phyloP scores from a whole-genome alignment of 2,888 invertebrate genomes.

The Deilephila porcellus region DNA sequence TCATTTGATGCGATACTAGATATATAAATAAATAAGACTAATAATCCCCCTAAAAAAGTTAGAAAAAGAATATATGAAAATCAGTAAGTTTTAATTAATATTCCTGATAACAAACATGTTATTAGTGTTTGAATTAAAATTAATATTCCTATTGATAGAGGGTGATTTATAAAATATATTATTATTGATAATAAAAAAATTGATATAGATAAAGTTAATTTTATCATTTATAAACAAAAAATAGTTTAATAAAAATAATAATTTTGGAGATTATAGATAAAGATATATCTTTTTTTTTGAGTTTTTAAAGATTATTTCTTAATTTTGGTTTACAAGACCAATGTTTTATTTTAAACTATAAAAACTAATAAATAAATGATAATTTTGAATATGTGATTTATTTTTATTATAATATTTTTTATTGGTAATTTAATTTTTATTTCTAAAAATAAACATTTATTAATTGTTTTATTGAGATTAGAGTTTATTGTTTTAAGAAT shows the following conservation, averaged over 20 bases:
- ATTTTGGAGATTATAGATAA: conserved; percentile 89
- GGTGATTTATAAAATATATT: conserved; percentile 72
- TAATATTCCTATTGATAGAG: conserved; percentile 82
- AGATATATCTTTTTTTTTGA: conserved; percentile 83
- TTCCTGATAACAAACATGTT: conserved; percentile 74
- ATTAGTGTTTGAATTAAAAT: conserved; percentile 82
- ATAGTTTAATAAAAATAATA: conserved; percentile 88
- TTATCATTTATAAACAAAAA: conserved; percentile 71
- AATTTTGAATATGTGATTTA: conserved; percentile 67
- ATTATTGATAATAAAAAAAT: conserved; percentile 62
- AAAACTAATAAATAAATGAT: conserved; percentile 78
- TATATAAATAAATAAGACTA: conserved; percentile 88
- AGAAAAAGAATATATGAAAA: conserved; percentile 86
- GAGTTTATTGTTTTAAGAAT: conserved; percentile 85
- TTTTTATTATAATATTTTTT: conserved; percentile 76
- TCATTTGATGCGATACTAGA: conserved; percentile 86
- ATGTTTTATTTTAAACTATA: conserved; percentile 87
- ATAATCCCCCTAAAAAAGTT: conserved; percentile 86
- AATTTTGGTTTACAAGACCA: conserved; percentile 88
- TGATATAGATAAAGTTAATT: conserved; percentile 67
- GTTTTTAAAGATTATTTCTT: conserved; percentile 84
- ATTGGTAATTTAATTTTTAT: conserved; percentile 81
- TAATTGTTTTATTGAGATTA: conserved; percentile 85
- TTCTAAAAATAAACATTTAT: conserved; percentile 85
- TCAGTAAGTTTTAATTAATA: conserved; percentile 82